Evolutionary conservation across 2,113 vertebrate genomes (phyloP).

Genomic region (Choloepus hoffmanni): DNA sequence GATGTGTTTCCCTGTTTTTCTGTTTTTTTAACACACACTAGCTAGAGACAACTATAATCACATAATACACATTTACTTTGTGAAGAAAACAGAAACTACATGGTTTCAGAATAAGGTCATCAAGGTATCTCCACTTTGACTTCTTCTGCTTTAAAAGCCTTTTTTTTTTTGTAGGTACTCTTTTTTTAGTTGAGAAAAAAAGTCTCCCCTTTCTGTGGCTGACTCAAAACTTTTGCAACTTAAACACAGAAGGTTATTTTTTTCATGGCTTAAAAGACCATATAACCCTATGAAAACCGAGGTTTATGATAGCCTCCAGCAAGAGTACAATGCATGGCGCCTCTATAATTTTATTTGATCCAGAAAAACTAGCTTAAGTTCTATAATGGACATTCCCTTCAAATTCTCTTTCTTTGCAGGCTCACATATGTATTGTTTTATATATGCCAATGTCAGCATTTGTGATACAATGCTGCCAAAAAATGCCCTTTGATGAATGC

Average conservation of each 20-base stretch:
- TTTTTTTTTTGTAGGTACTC: slow-evolving; percentile 10
- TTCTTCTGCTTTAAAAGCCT: slow-evolving; percentile 39
- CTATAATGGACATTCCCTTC: slow-evolving; percentile 83
- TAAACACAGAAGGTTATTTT: slow-evolving; percentile 57
- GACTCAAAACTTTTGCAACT: slow-evolving; percentile 62
- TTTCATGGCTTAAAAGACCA: slow-evolving; percentile 78
- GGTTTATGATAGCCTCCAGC: slow-evolving; percentile 87
- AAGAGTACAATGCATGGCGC: slow-evolving; percentile 79
- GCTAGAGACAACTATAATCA: background rate
- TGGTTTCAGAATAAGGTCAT: background rate
- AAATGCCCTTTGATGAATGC: slow-evolving; percentile 83
- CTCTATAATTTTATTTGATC: slow-evolving; percentile 84
- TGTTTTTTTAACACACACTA: slow-evolving; percentile 20
- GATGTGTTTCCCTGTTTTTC: background rate
- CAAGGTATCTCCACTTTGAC: background rate
- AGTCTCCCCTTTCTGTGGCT: background rate
- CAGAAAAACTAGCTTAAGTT: slow-evolving; percentile 70
- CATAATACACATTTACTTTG: background rate
- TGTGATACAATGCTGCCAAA: slow-evolving; percentile 84
- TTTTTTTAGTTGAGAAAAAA: slow-evolving; percentile 56
- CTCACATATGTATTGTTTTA: slow-evolving; percentile 77
- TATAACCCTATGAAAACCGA: slow-evolving; percentile 73
- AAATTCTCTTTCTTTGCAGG: slow-evolving; percentile 78
- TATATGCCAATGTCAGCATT: slow-evolving; percentile 72
- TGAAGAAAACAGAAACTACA: background rate